phyloP scores from a whole-genome alignment of 2,797 vertebrate species.

The Astyanax mexicanus region DNA sequence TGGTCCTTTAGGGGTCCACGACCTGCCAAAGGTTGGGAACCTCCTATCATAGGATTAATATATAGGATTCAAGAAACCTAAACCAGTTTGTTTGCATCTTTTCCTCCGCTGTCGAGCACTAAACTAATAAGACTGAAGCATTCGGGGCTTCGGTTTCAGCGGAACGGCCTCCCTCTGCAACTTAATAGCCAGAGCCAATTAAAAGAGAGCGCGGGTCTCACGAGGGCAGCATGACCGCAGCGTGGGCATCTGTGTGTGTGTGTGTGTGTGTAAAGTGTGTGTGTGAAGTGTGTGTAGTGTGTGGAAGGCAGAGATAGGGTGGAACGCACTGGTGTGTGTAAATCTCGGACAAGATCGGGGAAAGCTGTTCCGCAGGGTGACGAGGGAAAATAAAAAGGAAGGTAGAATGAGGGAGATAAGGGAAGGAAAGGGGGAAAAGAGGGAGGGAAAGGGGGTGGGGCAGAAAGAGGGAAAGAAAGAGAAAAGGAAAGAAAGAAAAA shows the following conservation, averaged over 20 bases:
- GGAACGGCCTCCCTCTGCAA: constrained; percentile 39
- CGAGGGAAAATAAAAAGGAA: constrained; percentile 34
- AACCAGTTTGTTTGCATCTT: constrained; percentile 3
- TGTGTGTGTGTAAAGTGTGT: constrained; percentile 9
- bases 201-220: constrained; percentile 34
- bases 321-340: constrained; percentile 22
- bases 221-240: constrained; percentile 38
- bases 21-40: no score
- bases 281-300: no score
- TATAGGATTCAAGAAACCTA: no score
- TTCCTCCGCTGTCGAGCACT: constrained; percentile 33
- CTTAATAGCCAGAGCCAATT: constrained; percentile 43
- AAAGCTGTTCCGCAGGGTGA: constrained; percentile 39
- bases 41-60: no score
- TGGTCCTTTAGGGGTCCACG: no score
- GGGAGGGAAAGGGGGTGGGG: constrained; percentile 32
- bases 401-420: constrained; percentile 15
- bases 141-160: constrained; percentile 26
- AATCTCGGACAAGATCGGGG: constrained; percentile 43
- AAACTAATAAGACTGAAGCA: constrained; percentile 46
- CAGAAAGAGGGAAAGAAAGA: constrained; percentile 50
- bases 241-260: constrained; percentile 2
- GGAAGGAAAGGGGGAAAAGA: neutral
- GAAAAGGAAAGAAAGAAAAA: constrained; percentile 49
- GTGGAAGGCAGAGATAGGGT: constrained; percentile 37